A percentile compares a stretch with the other conserved stretches of the same genome.
phyloP scores from a whole-genome alignment of 2,888 invertebrate genomes.

The Cheilosia variabilis region DNA sequence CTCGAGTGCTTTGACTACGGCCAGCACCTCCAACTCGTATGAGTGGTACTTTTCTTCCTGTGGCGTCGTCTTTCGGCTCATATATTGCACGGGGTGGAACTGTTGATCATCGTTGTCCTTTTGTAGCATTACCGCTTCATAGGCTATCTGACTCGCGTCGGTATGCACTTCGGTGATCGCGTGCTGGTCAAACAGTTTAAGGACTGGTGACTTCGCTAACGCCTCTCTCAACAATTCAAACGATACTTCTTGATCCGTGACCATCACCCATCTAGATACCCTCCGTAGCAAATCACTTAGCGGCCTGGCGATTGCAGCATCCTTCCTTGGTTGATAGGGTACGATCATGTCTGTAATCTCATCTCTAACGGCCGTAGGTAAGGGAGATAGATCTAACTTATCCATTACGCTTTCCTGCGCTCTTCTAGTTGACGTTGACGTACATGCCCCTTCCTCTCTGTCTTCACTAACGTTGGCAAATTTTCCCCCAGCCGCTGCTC shows the following conservation, averaged over 20 bases:
- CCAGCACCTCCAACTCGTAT: slow-evolving; percentile 76
- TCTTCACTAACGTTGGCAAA: too few species aligned
- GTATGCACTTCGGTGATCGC: slow-evolving; percentile 71
- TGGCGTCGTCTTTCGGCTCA: slow-evolving; percentile 68
- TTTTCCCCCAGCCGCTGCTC: too few species aligned
- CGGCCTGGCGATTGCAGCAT: slow-evolving; percentile 47
- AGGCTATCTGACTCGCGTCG: slow-evolving; percentile 70
- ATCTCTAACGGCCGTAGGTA: neutral
- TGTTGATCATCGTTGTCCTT: slow-evolving; percentile 48
- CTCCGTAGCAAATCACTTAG: slow-evolving; percentile 73
- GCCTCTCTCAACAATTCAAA: slow-evolving; percentile 56
- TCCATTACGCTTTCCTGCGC: neutral
- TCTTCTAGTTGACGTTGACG: too few species aligned
- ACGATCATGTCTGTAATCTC: neutral
- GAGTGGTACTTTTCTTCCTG: slow-evolving; percentile 61
- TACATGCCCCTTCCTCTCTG: too few species aligned
- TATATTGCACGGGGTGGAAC: slow-evolving; percentile 55
- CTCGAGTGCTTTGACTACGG: slow-evolving; percentile 61
- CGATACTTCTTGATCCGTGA: slow-evolving; percentile 10
- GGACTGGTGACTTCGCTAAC: slow-evolving; percentile 44
- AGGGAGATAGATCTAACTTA: neutral
- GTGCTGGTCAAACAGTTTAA: slow-evolving; percentile 61
- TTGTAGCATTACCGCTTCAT: slow-evolving; percentile 67
- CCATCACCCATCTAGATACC: slow-evolving; percentile 52
- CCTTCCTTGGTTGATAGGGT: neutral